Base-by-base conservation (phyloP, 2,888 invertebrate species). In the Stenodera caucasica region DNA sequence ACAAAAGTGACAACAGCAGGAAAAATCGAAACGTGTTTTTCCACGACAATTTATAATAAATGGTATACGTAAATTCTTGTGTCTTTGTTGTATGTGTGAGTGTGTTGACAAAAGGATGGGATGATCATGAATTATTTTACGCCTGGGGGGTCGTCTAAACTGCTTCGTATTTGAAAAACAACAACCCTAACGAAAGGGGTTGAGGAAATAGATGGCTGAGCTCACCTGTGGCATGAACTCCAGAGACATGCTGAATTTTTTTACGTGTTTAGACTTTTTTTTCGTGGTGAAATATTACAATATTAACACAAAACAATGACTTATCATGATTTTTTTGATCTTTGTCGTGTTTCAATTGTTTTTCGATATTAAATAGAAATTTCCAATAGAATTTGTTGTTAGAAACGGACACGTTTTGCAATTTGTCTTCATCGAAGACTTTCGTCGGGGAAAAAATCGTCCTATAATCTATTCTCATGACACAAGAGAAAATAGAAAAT, bases 341-440 rank as follows among this genome's bases (percentile, higher is more conserved):
- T 11, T 40, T 40, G 26, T 26, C 26, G 26, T n/a, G n/a, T n/a
- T n/a, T n/a, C n/a, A n/a, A n/a, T n/a, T n/a, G n/a, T n/a, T n/a
- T n/a, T n/a, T n/a, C n/a, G n/a, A n/a, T n/a, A n/a, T n/a, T n/a
- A n/a, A n/a, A n/a, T n/a, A n/a, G n/a, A n/a, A n/a, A n/a, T 26
- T n/a, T 6, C 14, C 37, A 7, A n/a, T 2, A 37, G 53, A 59
- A 59, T 49, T 60, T 59, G 59, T 59, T 62, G 57, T 55, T 63
- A 55, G 63, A 60, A 40, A 63, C 55, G 54, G 56, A 68, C 73
- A 71, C 72, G 72, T 71, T 64, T 67, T 50, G 72, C 71, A 63
- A 75, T 75, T 76, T 75, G 74, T 75, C 73, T 73, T 64, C 70
- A 73, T 76, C 73, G 73, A 67, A 65, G 54, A 61, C 64, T 62